Percentiles rank a stretch among this genome's conserved stretches.
phyloP scores from a whole-genome alignment of 2,113 vertebrate genomes.

The Nyctibius bracteatus region DNA sequence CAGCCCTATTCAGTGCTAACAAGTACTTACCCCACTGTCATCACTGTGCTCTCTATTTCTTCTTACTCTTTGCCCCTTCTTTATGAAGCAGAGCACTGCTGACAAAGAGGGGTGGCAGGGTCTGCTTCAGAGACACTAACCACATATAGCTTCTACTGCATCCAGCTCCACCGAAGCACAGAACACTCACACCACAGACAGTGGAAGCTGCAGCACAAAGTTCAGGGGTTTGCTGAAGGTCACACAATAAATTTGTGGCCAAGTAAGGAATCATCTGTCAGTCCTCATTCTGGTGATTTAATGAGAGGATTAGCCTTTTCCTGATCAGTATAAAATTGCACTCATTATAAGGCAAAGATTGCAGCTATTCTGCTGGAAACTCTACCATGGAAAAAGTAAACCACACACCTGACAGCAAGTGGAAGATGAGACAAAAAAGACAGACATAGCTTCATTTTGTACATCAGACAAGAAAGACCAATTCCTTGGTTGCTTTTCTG shows the following conservation, averaged over 20 bases:
- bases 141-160: rapidly evolving
- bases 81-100: not conserved
- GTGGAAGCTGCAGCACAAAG: not conserved
- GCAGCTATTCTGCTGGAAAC: not conserved
- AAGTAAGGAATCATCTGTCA: slow-evolving; percentile 6
- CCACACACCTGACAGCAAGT: not conserved
- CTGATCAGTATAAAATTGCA: not conserved
- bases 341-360: not conserved
- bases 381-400: not conserved
- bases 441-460: not conserved
- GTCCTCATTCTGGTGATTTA: not conserved
- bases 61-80: not conserved
- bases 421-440: not conserved
- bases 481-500: not conserved
- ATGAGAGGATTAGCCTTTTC: slow-evolving; percentile 9
- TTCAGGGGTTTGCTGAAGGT: slow-evolving; percentile 21
- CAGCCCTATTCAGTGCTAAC: not conserved
- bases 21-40: not conserved
- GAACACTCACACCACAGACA: not conserved
- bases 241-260: not conserved
- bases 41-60: not conserved
- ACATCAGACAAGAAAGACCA: not conserved
- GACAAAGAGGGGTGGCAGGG: not conserved
- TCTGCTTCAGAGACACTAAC: not conserved
- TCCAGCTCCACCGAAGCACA: not conserved